A percentile compares a stretch with the other conserved stretches of the same genome.
These are phyloP conservation scores for Brassicogethes aeneus DNA, from an alignment of 2,888 invertebrate genomes.

Conservation along the genomic window DNA sequence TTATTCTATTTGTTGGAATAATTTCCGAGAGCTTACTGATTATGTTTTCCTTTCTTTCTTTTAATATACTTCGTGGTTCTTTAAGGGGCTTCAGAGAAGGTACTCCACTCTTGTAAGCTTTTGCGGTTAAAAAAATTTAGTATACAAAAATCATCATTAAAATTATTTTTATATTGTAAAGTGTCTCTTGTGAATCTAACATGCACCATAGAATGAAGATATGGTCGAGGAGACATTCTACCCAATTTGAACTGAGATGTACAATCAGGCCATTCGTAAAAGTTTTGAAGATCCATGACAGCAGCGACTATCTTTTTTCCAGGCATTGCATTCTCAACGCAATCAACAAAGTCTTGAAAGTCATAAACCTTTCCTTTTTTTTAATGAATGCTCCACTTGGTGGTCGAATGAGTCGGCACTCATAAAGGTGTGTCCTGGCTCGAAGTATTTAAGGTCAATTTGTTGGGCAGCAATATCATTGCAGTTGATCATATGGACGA, in stretches of 20 bases:
- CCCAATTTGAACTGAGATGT: background rate
- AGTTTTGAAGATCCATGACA: too few species aligned
- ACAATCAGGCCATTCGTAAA: too few species aligned
- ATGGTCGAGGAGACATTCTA: background rate
- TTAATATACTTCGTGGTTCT: background rate
- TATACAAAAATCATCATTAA: background rate
- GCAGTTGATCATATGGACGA: background rate
- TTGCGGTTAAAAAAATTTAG: background rate
- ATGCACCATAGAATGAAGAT: background rate
- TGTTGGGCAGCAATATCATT: background rate
- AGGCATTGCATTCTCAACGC: background rate
- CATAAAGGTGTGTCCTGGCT: background rate
- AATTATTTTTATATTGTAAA: background rate
- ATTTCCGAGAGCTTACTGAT: too few species aligned
- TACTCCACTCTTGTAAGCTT: background rate
- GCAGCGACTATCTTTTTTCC: background rate
- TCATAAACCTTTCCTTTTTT: background rate
- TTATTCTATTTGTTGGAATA: too few species aligned
- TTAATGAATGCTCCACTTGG: too few species aligned
- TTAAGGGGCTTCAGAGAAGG: background rate
- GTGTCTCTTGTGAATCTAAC: background rate
- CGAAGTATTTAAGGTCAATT: background rate
- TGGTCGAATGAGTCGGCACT: too few species aligned
- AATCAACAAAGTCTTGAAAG: slow-evolving; percentile 1
- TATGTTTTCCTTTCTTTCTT: background rate